Evolutionary conservation across 2,113 vertebrate species (phyloP), one percentile per base, ranked within the genome.

Genomic region (Gallinago media): DNA sequence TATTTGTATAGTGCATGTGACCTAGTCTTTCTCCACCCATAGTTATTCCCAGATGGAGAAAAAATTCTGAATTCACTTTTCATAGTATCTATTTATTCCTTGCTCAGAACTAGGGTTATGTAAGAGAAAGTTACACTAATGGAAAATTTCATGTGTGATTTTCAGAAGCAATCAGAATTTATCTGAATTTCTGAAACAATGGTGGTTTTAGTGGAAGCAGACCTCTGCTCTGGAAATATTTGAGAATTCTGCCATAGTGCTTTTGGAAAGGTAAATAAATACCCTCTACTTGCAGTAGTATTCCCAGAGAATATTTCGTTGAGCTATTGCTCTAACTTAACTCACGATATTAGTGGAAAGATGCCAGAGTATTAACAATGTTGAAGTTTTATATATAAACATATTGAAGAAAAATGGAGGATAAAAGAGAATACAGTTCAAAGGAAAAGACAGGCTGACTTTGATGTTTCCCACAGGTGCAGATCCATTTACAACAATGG

Each of bases 391-490:
- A 63, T 91, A 66, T 73, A 82, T 32, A 88, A 96, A 94, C 12
- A 61, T 62, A 81, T 32, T 80, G 78, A 85, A 67, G 36, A 89
- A 96, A 94, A 93, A 93, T 62, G 59, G 68, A 93, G 86, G 83
- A 96, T 94, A 94, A 97, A 97, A 94, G 95, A 91, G 88, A 96
- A 88, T 76, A 27, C 7, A 92, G 96, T 96, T 97, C 96, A 97
- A 95, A 97, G 94, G 65, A 92, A 86, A 71, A 81, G 44, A 46
- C 77, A 82, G 61, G 22, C 34, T 95, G 85, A 67, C 94, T 97
- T 96, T 97, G 91, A 96, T 94, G 83, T 96, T 95, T 96, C 55
- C 88, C 85, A 96, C 59, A 88, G 93, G 90, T 91, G 77, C 74
- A 95, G 83, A 95, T 93, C 71, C 71, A 91, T 96, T 97, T 96